Base-by-base conservation (phyloP, 2,888 invertebrate genomes). In the Lasioglossum figueresi region DNA sequence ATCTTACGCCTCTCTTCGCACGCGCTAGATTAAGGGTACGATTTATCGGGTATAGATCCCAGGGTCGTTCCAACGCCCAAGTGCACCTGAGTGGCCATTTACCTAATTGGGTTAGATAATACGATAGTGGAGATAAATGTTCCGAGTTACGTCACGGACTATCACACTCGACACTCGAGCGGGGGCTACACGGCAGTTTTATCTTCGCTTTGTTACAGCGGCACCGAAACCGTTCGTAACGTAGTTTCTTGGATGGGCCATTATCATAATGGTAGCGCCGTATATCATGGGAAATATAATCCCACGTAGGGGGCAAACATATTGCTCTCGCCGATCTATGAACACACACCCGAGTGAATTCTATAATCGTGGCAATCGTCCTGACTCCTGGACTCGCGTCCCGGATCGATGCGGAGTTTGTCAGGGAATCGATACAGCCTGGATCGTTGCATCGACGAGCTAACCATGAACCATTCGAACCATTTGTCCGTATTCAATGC, bases 81-180 rank as follows among this genome's bases (percentile, higher is more conserved):
- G 66, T 70, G 79, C 72, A 63, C 78, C 66, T 56, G 77, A 78
- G 75, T 75, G 77, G 75, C 75, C 76, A 78, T 84, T 84, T 81
- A 81, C 72, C 76, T 86, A 85, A 86, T 86, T 86, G 76, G 86
- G 78, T 84, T 86, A 85, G 81, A 81, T 81, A 81, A 81, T 68
- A 52, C 78, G 85, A 84, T 79, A 84, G 70, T 73, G 59, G 72
- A 76, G 85, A 85, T 81, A 85, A 80, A 80, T 78, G 85, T 63
- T 68, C 63, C 76, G 78, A 68, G 81, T 75, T 78, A 76, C 75
- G 85, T 85, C 85, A 76, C 75, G 72, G 59, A 79, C 73, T 78
- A 76, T 84, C 76, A 72, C 76, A 56, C 80, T 73, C 78, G 78
- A 84, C 80, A 78, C 34, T 71, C 31, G 56, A 27, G n/a, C 40